phyloP scores from a whole-genome alignment of 2,797 vertebrate species.

The Melanotaenia maccullochi region DNA sequence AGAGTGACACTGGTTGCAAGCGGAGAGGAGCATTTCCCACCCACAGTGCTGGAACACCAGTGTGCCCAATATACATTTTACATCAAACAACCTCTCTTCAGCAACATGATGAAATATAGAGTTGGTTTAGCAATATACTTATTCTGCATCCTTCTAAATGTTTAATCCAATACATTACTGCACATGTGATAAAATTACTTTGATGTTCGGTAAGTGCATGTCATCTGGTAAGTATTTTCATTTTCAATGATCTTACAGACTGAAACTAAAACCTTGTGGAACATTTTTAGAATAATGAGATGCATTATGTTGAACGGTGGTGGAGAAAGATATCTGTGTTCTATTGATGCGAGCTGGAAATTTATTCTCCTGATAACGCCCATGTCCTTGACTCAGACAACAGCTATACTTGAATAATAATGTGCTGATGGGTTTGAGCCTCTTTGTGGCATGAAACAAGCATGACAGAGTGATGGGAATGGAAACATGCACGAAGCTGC shows the following conservation, averaged over 20 bases:
- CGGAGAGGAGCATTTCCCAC: constrained; percentile 65
- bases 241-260: constrained; percentile 4
- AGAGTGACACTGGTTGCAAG: constrained; percentile 59
- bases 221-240: not conserved
- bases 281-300: constrained; percentile 22
- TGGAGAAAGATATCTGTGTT: constrained; percentile 61
- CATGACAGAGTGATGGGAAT: constrained; percentile 62
- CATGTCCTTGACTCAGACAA: constrained; percentile 75
- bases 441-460: constrained; percentile 72
- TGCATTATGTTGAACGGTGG: constrained; percentile 22
- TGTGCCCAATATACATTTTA: constrained; percentile 38
- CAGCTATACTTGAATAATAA: constrained; percentile 76
- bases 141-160: constrained; percentile 10
- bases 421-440: constrained; percentile 65
- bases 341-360: constrained; percentile 65
- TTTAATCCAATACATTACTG: not conserved
- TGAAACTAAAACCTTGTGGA: constrained; percentile 16
- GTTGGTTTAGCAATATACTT: constrained; percentile 11
- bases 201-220: not conserved
- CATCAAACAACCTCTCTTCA: constrained; percentile 45
- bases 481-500: constrained; percentile 48
- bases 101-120: constrained; percentile 22
- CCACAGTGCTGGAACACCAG: constrained; percentile 65
- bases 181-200: constrained; percentile 10
- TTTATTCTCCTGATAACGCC: constrained; percentile 68